phyloP scores from a whole-genome alignment of 2,888 invertebrate species.

The Mactromeris polynyma region DNA sequence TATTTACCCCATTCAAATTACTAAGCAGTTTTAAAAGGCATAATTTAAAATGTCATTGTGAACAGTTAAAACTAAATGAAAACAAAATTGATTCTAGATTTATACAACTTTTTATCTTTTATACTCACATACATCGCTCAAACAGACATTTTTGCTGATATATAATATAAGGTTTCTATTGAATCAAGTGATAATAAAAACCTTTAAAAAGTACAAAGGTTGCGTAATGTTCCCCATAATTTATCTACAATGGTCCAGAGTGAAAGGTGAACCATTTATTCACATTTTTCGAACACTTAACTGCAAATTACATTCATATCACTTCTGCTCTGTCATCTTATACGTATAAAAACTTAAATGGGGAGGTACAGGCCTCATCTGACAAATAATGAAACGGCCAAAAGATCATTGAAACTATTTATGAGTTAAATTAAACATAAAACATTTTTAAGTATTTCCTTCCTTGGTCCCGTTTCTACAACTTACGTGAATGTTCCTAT shows the following conservation, averaged over 20 bases:
- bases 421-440: no score
- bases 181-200: background rate
- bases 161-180: background rate
- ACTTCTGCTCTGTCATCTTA: no score
- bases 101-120: background rate
- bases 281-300: no score
- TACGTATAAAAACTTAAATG: no score
- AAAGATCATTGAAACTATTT: no score
- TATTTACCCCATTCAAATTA: background rate
- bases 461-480: no score
- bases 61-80: conserved; percentile 6
- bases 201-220: background rate
- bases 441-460: no score
- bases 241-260: background rate
- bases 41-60: conserved; percentile 10
- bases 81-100: background rate
- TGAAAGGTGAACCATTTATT: no score
- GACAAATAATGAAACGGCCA: no score
- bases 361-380: no score
- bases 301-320: no score
- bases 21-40: conserved; percentile 2
- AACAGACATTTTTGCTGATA: background rate
- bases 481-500: no score
- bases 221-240: background rate
- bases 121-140: background rate